Evolutionary conservation across 2,113 vertebrate species (phyloP).

Genomic region (Sciurus niger): DNA sequence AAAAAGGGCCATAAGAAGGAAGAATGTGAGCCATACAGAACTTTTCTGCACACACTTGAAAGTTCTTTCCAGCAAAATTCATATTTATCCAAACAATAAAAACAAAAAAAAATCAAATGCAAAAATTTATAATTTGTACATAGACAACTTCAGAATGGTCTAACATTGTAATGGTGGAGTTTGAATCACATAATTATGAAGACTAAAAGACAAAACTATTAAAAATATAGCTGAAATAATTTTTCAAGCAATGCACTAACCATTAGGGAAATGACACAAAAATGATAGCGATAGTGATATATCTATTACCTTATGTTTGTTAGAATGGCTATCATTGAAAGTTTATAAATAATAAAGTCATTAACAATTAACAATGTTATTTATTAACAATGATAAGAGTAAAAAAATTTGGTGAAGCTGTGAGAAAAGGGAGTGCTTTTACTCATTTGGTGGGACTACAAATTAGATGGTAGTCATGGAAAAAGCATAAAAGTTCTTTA

Average conservation of each 20-base stretch:
- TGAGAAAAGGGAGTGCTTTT: background rate
- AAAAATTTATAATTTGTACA: background rate
- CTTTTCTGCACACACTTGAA: background rate
- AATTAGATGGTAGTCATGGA: background rate
- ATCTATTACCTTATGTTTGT: background rate
- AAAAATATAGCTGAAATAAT: background rate
- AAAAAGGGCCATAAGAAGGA: background rate
- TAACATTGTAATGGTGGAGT: background rate
- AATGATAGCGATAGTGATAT: too few species aligned
- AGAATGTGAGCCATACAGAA: background rate
- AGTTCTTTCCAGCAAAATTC: background rate
- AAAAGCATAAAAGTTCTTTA: background rate
- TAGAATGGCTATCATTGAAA: background rate
- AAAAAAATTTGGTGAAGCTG: background rate
- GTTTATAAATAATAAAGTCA: too few species aligned
- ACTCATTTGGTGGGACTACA: too few species aligned
- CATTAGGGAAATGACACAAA: background rate
- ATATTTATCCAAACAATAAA: background rate
- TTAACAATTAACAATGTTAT: too few species aligned
- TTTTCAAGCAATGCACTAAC: background rate
- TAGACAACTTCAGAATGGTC: background rate
- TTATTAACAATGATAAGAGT: too few species aligned
- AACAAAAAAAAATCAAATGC: background rate
- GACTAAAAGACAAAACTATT: background rate
- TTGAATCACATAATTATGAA: background rate